These are phyloP conservation scores for Lethenteron reissneri DNA, from an alignment of 2,113 vertebrate genomes.

Conservation along the genomic window DNA sequence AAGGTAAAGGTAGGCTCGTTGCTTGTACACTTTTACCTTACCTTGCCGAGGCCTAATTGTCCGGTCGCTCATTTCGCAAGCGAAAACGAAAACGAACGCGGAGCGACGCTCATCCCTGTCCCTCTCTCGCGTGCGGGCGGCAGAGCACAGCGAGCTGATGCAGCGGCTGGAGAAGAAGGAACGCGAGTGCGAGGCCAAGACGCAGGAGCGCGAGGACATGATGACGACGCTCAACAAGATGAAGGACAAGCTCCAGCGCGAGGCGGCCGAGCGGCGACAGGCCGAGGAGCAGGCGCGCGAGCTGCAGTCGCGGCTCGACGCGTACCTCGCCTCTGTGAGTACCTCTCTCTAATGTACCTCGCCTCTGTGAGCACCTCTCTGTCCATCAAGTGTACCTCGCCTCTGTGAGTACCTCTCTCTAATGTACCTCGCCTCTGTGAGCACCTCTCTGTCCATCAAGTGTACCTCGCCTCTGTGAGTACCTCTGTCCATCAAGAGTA, in stretches of 20 bases:
- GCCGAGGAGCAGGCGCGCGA: constrained; percentile 83
- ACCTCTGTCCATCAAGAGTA: no score
- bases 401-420: no score
- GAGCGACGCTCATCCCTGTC: neutral
- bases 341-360: no score
- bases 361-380: no score
- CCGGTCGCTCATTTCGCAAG: no score
- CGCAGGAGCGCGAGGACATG: constrained; percentile 97
- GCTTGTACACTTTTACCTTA: no score
- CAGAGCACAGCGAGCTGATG: constrained; percentile 82
- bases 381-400: no score
- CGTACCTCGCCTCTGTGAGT: constrained; percentile 13
- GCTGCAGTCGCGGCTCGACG: constrained; percentile 47
- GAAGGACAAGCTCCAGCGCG: constrained; percentile 96
- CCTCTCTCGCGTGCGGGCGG: neutral
- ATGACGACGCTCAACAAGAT: constrained; percentile 98
- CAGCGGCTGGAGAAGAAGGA: constrained; percentile 94
- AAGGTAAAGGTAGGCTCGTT: no score
- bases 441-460: no score
- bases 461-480: no score
- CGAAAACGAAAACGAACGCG: neutral
- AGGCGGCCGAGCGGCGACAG: constrained; percentile 61
- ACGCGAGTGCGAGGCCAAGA: constrained; percentile 79
- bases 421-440: neutral
- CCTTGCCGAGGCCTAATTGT: neutral